Evolutionary conservation across 2,113 vertebrate genomes (phyloP).

Genomic region (Lophius piscatorius): DNA sequence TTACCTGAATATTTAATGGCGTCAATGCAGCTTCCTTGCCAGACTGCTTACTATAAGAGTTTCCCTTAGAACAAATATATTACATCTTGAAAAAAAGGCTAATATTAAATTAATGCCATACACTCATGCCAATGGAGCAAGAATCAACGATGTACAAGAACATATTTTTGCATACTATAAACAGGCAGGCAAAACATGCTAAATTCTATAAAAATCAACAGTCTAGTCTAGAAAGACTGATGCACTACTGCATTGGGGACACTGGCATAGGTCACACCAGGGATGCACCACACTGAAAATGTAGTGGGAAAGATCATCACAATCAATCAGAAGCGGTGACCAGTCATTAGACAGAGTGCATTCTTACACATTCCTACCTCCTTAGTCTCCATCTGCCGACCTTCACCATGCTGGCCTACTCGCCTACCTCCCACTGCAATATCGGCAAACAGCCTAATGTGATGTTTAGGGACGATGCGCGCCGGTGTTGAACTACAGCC

Average conservation of each 20-base stretch:
- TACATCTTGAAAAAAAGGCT: neutral
- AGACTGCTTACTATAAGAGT: neutral
- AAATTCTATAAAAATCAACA: neutral
- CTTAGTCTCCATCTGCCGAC: slow-evolving; percentile 76
- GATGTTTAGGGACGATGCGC: slow-evolving; percentile 30
- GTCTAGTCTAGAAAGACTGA: neutral
- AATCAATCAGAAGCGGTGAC: slow-evolving; percentile 6
- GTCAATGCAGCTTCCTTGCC: neutral
- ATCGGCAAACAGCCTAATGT: slow-evolving; percentile 45
- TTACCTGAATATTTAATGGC: neutral
- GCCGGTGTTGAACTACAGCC: slow-evolving; percentile 24
- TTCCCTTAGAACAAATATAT: neutral
- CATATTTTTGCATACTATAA: neutral
- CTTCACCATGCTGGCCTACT: slow-evolving; percentile 43
- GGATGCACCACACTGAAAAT: slow-evolving; percentile 47
- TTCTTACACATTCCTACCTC: slow-evolving; percentile 67
- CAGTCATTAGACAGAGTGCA: neutral
- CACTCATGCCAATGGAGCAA: neutral
- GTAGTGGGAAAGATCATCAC: slow-evolving; percentile 7
- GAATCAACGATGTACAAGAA: neutral
- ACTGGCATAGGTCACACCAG: slow-evolving; percentile 4
- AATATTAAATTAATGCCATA: too few species aligned
- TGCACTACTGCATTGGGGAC: neutral
- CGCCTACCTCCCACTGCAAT: slow-evolving; percentile 60
- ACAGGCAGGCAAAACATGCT: neutral